Conservation (phyloP, 2,888 invertebrate genomes). For the Fragum sueziense region DNA sequence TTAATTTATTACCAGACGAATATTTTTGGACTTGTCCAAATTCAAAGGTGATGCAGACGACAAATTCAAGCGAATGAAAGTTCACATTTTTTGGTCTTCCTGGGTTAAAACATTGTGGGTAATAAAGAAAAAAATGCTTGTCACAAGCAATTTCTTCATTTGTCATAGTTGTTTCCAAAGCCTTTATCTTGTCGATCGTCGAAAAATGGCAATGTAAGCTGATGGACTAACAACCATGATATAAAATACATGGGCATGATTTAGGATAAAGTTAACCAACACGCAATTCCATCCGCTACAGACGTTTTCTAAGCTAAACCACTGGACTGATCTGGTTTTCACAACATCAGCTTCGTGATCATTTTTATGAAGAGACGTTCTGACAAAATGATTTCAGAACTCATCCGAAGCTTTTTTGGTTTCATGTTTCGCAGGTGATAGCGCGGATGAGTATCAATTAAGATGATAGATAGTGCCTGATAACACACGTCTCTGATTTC, state of each 20-base stretch:
- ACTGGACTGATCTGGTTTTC: not conserved
- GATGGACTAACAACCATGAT: not conserved
- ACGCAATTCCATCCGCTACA: too few relatives aligned
- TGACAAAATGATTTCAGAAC: not conserved
- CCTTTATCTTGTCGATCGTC: not conserved
- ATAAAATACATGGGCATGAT: not conserved
- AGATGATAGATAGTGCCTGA: constrained; percentile 18
- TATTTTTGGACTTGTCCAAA: not conserved
- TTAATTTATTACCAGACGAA: not conserved
- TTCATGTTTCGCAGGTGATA: constrained; percentile 9
- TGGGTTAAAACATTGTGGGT: not conserved
- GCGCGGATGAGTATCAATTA: constrained; percentile 15
- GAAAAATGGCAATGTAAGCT: not conserved
- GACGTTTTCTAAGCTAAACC: not conserved
- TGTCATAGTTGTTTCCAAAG: not conserved
- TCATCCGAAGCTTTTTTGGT: not conserved
- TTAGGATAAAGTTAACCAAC: too few relatives aligned
- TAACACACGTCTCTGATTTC: constrained; percentile 23
- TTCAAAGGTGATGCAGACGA: not conserved
- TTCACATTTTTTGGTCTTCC: too few relatives aligned
- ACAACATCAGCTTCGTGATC: not conserved
- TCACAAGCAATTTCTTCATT: not conserved
- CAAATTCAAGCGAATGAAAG: too few relatives aligned
- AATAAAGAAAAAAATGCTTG: constrained; percentile 1
- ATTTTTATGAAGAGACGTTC: not conserved